phyloP scores from a whole-genome alignment of 1,140 invertebrate genomes.

The Achatina immaculata region DNA sequence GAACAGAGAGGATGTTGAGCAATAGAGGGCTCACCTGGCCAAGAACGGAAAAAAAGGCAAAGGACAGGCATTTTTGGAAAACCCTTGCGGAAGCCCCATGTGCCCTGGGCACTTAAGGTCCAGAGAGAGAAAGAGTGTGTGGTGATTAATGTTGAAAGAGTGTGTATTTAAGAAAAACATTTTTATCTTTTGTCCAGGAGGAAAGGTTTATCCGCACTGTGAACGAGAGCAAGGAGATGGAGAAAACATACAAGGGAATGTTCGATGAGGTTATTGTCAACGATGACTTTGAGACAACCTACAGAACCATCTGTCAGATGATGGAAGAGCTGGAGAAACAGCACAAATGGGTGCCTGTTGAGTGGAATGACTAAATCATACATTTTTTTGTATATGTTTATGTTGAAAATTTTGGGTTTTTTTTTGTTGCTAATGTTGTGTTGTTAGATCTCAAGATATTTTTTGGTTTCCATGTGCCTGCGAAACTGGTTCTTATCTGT shows the following conservation, averaged over 20 bases:
- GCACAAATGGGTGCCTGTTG: slow-evolving; percentile 95
- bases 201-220: slow-evolving; percentile 91
- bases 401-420: no score
- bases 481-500: background rate
- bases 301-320: slow-evolving; percentile 88
- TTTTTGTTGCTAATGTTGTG: no score
- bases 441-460: background rate
- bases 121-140: no score
- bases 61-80: no score
- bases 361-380: slow-evolving; percentile 90
- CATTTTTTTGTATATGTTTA: background rate
- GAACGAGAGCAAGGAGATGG: slow-evolving; percentile 93
- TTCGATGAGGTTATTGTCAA: slow-evolving; percentile 95
- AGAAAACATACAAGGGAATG: slow-evolving; percentile 93
- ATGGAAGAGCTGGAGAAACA: slow-evolving; percentile 85
- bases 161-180: no score
- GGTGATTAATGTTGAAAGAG: no score
- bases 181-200: slow-evolving; percentile 80
- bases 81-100: no score
- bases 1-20: no score
- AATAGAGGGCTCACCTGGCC: no score
- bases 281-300: slow-evolving; percentile 94
- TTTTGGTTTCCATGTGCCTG: background rate
- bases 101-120: no score
- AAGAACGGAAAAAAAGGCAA: no score